These are phyloP conservation scores for Leptinotarsa lineolata DNA, from an alignment of 1,140 invertebrate species.

Conservation along the genomic window DNA sequence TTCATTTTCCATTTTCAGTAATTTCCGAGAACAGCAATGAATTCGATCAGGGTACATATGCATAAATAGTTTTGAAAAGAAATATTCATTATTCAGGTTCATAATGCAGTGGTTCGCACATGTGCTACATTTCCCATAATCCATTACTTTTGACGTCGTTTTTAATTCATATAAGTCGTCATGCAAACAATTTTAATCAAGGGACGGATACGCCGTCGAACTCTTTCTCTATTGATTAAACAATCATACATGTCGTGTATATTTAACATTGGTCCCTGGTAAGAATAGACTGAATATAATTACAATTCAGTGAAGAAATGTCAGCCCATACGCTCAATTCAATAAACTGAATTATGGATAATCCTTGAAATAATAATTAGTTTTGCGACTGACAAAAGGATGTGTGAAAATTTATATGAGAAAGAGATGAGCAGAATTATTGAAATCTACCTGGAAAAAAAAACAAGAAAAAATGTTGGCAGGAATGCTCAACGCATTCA, in stretches of 20 bases:
- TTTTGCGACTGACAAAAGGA: too few species aligned
- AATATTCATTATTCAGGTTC: slow-evolving; percentile 28
- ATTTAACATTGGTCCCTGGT: not conserved
- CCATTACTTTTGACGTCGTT: slow-evolving; percentile 35
- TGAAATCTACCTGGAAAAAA: too few species aligned
- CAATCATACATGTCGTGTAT: slow-evolving; percentile 24
- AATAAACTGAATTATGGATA: slow-evolving; percentile 2
- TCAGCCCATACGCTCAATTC: not conserved
- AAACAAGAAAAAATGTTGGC: too few species aligned
- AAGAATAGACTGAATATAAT: slow-evolving; percentile 4
- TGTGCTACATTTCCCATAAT: slow-evolving; percentile 36
- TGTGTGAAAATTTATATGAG: too few species aligned
- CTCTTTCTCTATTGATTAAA: slow-evolving; percentile 34
- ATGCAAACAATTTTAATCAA: slow-evolving; percentile 44
- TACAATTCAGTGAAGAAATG: not conserved
- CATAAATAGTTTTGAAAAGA: too few species aligned
- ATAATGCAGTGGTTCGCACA: slow-evolving; percentile 31
- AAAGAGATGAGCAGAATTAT: too few species aligned
- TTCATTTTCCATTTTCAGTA: too few species aligned
- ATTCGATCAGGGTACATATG: too few species aligned
- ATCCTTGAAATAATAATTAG: not conserved
- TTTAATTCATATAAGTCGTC: slow-evolving; percentile 38
- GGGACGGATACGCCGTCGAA: slow-evolving; percentile 28
- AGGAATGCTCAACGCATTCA: too few species aligned
- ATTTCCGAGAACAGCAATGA: too few species aligned